A percentile compares a stretch with the other conserved stretches of the same genome.
These are phyloP conservation scores for Gymnoscopelus braueri DNA, from an alignment of 2,797 vertebrate genomes.

Conservation along the genomic window DNA sequence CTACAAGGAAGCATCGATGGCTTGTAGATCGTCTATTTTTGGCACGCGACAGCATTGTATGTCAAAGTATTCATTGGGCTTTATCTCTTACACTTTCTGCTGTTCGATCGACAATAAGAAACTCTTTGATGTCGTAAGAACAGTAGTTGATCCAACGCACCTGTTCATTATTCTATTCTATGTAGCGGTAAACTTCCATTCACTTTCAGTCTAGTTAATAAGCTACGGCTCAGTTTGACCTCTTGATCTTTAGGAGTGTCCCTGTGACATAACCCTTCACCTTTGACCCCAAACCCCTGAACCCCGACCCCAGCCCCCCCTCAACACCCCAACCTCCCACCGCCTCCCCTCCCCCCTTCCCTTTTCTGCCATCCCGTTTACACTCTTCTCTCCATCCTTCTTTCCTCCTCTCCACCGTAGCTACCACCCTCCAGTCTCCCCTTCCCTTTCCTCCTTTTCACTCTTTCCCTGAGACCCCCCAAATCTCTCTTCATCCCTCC, in stretches of 20 bases:
- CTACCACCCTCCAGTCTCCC: background rate
- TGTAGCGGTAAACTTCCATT: constrained; percentile 13
- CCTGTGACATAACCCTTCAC: constrained; percentile 56
- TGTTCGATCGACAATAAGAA: no score
- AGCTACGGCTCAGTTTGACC: constrained; percentile 53
- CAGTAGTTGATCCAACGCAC: no score
- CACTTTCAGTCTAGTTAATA: constrained; percentile 53
- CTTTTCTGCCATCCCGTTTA: background rate
- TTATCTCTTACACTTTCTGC: no score
- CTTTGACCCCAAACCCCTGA: constrained; percentile 42
- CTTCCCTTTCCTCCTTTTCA: background rate
- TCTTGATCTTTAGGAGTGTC: constrained; percentile 47
- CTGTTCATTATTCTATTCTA: background rate
- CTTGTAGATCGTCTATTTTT: background rate
- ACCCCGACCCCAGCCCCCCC: constrained; percentile 47
- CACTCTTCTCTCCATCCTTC: constrained; percentile 11
- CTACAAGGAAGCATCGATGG: no score
- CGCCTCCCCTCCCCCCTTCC: background rate
- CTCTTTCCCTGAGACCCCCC: background rate
- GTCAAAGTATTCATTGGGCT: no score
- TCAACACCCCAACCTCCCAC: constrained; percentile 25
- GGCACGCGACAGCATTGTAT: background rate
- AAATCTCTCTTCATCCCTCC: background rate
- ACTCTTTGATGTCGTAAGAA: no score
- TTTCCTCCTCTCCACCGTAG: background rate